Evolutionary conservation across 2,888 invertebrate genomes (phyloP).

Genomic region (Sepioteuthis lessoniana): DNA sequence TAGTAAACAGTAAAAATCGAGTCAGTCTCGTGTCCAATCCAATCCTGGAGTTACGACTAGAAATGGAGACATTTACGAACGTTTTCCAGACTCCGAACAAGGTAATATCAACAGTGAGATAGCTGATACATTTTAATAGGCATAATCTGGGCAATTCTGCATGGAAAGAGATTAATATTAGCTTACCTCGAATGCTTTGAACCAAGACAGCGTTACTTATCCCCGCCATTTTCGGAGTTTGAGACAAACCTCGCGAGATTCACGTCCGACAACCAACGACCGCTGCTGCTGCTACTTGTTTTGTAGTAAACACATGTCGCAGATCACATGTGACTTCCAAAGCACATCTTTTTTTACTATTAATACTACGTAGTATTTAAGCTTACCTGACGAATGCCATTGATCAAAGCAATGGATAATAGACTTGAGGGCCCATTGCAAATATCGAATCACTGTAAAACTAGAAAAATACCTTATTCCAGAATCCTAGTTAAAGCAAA

Average conservation of each 20-base stretch:
- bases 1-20: neutral
- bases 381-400: too few relatives aligned
- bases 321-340: too few relatives aligned
- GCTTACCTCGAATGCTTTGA: slow-evolving; percentile 45
- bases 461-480: too few relatives aligned
- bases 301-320: too few relatives aligned
- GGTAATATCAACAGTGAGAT: neutral
- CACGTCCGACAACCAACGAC: neutral
- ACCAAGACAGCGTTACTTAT: slow-evolving; percentile 42
- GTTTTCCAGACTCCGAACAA: neutral
- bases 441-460: too few relatives aligned
- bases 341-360: too few relatives aligned
- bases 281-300: too few relatives aligned
- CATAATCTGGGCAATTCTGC: neutral
- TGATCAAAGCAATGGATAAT: too few relatives aligned
- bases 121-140: neutral
- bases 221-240: slow-evolving; percentile 48
- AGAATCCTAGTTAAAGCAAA: too few relatives aligned
- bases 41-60: neutral
- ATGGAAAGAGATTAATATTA: neutral
- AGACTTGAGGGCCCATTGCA: too few relatives aligned
- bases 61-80: neutral
- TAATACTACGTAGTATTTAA: too few relatives aligned
- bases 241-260: slow-evolving; percentile 42
- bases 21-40: neutral